phyloP scores from a whole-genome alignment of 2,888 invertebrate species.

The Arctia plantaginis region DNA sequence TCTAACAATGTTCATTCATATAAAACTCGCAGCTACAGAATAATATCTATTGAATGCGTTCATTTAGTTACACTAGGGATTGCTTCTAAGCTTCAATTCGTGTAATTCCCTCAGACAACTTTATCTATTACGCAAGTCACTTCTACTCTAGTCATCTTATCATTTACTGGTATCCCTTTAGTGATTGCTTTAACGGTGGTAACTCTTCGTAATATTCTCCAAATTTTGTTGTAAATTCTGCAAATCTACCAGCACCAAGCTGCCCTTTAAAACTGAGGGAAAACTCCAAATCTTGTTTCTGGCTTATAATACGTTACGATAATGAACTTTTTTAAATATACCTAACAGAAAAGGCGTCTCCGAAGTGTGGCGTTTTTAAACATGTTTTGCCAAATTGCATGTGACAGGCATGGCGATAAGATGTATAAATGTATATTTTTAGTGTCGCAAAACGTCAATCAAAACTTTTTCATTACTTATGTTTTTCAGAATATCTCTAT shows the following conservation, averaged over 20 bases:
- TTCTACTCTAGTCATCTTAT: not conserved
- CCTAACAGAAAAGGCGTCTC: too few species aligned
- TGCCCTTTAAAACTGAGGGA: not conserved
- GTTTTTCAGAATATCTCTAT: too few species aligned
- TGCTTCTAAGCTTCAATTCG: not conserved
- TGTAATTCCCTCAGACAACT: not conserved
- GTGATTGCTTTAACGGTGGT: not conserved
- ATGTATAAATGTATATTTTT: too few species aligned
- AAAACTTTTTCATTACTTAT: too few species aligned
- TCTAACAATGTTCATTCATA: constrained; percentile 1
- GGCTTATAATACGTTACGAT: not conserved
- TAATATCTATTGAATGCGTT: not conserved
- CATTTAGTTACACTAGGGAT: not conserved
- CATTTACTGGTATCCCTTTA: not conserved
- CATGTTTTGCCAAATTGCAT: too few species aligned
- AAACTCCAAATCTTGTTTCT: not conserved
- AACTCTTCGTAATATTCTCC: not conserved
- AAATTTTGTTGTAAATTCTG: not conserved
- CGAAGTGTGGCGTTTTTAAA: too few species aligned
- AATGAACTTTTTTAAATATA: too few species aligned
- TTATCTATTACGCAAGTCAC: not conserved
- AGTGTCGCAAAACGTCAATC: too few species aligned
- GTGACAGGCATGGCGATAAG: too few species aligned
- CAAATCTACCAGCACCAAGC: not conserved
- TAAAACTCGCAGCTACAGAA: not conserved